Conservation (phyloP, 2,113 vertebrate genomes). For the Chionis minor region DNA sequence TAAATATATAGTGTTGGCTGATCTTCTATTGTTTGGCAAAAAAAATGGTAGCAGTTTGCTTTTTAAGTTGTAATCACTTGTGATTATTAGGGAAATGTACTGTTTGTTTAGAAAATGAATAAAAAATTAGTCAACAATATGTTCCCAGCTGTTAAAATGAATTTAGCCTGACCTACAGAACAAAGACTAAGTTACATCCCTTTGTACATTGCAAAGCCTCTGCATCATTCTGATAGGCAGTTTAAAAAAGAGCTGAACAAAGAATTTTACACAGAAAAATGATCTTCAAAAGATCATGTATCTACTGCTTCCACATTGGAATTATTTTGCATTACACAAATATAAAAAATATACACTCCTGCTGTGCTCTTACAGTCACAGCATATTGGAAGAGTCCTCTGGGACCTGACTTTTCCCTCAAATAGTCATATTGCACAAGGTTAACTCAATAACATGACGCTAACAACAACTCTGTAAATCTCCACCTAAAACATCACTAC, state of each 20-base stretch:
- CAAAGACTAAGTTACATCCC: constrained; percentile 11
- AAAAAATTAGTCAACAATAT: constrained; percentile 33
- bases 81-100: constrained; percentile 49
- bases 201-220: background rate
- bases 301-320: background rate
- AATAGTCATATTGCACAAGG: constrained; percentile 15
- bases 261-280: constrained; percentile 21
- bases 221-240: background rate
- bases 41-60: constrained; percentile 13
- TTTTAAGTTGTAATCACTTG: constrained; percentile 6
- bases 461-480: background rate
- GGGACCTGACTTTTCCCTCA: constrained; percentile 26
- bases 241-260: constrained; percentile 28
- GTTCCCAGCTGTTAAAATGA: constrained; percentile 20
- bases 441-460: constrained; percentile 26
- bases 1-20: constrained; percentile 7
- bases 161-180: constrained; percentile 55
- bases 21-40: constrained; percentile 32
- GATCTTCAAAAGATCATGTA: constrained; percentile 38
- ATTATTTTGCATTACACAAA: constrained; percentile 28
- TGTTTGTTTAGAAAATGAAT: constrained; percentile 52
- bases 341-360: constrained; percentile 9
- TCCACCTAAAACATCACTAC: background rate
- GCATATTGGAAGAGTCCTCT: constrained; percentile 13
- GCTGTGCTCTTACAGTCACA: constrained; percentile 16